Percentiles rank a stretch among this genome's conserved stretches.
Evolutionary conservation across 2,113 vertebrate genomes (phyloP).

Genomic region (Upupa epops): DNA sequence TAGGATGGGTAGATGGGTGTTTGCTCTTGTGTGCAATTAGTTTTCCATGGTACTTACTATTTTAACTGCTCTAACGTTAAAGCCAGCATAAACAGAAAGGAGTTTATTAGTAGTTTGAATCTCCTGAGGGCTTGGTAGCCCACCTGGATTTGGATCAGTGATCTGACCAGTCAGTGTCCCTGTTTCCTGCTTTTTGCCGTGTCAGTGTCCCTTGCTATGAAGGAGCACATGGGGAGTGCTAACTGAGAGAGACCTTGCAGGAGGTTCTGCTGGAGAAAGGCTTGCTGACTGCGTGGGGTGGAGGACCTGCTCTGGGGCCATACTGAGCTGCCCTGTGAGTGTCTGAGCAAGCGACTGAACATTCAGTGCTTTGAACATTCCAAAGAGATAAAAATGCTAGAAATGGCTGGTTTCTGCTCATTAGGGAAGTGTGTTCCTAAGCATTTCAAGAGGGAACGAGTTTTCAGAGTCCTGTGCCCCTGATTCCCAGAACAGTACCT

Average conservation of each 20-base stretch:
- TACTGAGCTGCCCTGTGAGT: no score
- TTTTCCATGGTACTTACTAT: slow-evolving; percentile 16
- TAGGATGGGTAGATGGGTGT: neutral
- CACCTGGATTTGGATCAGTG: neutral
- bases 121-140: neutral
- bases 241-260: neutral
- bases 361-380: neutral
- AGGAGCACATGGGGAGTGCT: neutral
- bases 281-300: neutral
- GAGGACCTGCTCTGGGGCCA: neutral
- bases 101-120: neutral
- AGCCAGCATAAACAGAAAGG: neutral
- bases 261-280: neutral
- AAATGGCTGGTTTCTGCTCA: neutral
- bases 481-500: neutral
- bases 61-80: slow-evolving; percentile 5
- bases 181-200: neutral
- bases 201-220: neutral
- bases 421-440: neutral
- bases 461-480: neutral
- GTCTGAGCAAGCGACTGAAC: neutral
- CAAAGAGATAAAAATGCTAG: neutral
- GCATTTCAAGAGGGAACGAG: neutral
- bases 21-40: neutral
- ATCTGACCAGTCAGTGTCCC: neutral